Evolutionary conservation across 1,140 invertebrate species (phyloP).

Genomic region (Drosophila fuyamai): DNA sequence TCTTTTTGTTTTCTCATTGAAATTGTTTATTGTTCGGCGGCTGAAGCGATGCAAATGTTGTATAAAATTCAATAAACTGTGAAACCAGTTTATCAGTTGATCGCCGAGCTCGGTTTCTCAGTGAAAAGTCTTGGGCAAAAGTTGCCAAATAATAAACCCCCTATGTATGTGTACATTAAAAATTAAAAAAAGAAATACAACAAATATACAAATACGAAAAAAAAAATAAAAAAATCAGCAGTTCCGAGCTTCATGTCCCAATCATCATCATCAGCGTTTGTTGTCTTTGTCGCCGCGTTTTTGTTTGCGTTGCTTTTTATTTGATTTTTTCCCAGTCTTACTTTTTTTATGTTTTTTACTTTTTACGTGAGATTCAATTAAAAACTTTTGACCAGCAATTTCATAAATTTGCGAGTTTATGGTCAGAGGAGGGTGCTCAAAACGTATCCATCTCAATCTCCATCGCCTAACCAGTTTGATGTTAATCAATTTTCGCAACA

Average conservation of each 20-base stretch:
- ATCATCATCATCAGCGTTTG: slow-evolving; percentile 46
- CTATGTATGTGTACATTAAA: slow-evolving; percentile 13
- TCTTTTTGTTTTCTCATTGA: slow-evolving; percentile 67
- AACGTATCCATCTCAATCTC: slow-evolving; percentile 1
- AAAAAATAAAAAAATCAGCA: slow-evolving; percentile 22
- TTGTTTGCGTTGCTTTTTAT: slow-evolving; percentile 47
- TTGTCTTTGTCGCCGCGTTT: slow-evolving; percentile 59
- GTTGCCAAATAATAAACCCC: slow-evolving; percentile 49
- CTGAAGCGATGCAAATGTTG: slow-evolving; percentile 67
- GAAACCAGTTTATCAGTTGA: slow-evolving; percentile 73
- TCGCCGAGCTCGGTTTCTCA: slow-evolving; percentile 26
- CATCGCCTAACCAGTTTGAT: slow-evolving; percentile 67
- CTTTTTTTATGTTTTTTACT: slow-evolving; percentile 21
- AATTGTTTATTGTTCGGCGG: slow-evolving; percentile 60
- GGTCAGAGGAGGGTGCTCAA: slow-evolving; percentile 1
- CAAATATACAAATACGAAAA: slow-evolving; percentile 11
- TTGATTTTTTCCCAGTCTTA: slow-evolving; percentile 28
- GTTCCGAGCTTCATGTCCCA: slow-evolving; percentile 41
- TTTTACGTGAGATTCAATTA: slow-evolving; percentile 70
- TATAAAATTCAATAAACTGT: slow-evolving; percentile 72
- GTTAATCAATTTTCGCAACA: slow-evolving; percentile 82
- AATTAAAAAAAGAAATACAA: slow-evolving; percentile 9
- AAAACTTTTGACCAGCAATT: slow-evolving; percentile 70
- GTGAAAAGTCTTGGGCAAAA: slow-evolving; percentile 59
- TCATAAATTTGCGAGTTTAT: slow-evolving; percentile 49